Conservation (phyloP, 2,888 invertebrate genomes). For the Keiferia lycopersicella region DNA sequence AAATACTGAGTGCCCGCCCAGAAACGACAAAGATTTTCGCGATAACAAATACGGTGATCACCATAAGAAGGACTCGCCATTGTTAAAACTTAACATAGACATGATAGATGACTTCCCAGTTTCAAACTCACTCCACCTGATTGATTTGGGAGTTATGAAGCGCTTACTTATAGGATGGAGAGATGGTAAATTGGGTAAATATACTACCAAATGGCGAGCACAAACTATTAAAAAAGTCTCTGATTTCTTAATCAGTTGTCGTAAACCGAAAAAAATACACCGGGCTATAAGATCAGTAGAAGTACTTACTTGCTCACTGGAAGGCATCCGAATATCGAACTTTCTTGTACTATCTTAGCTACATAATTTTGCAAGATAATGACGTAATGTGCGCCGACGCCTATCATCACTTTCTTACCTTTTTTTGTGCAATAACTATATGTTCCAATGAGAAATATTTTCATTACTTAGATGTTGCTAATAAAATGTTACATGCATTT, state of each 20-base stretch:
- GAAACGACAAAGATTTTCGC: constrained; percentile 37
- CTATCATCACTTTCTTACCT: neutral
- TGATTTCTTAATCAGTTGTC: constrained; percentile 24
- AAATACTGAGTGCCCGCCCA: constrained; percentile 21
- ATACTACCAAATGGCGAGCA: constrained; percentile 34
- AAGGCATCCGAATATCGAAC: constrained; percentile 33
- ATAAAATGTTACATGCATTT: neutral
- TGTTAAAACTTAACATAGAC: constrained; percentile 35
- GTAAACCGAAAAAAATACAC: constrained; percentile 35
- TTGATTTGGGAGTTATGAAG: constrained; percentile 40
- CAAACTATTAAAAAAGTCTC: constrained; percentile 29
- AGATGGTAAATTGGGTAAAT: constrained; percentile 38
- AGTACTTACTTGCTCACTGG: constrained; percentile 30
- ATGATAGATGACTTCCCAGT: constrained; percentile 40
- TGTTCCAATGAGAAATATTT: neutral
- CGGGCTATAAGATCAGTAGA: constrained; percentile 33
- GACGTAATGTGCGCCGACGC: neutral
- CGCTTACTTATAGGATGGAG: constrained; percentile 35
- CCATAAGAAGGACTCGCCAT: constrained; percentile 36
- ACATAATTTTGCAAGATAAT: neutral
- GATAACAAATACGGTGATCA: constrained; percentile 35
- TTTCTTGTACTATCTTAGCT: constrained; percentile 33
- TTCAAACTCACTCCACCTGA: constrained; percentile 37
- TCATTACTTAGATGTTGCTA: neutral
- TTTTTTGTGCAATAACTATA: neutral